phyloP scores from a whole-genome alignment of 1,140 invertebrate genomes.

The Phymorhynchus buccinoides region DNA sequence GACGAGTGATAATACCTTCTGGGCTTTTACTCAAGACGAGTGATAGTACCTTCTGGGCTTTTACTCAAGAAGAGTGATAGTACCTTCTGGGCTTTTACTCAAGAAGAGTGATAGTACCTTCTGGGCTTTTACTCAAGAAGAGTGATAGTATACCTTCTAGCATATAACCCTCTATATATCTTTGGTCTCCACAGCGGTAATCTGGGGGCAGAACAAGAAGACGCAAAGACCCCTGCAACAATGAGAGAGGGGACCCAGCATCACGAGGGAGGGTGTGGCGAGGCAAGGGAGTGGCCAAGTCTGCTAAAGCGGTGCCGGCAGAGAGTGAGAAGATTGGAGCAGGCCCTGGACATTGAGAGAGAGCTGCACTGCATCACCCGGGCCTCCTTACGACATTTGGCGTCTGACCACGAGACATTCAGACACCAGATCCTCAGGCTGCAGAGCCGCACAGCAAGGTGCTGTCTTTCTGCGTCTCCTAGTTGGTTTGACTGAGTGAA shows the following conservation, averaged over 20 bases:
- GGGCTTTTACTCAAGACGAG: no score
- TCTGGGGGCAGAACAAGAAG: neutral
- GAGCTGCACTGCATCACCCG: slow-evolving; percentile 10
- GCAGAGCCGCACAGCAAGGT: neutral
- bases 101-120: no score
- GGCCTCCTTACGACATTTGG: neutral
- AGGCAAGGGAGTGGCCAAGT: neutral
- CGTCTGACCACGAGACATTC: neutral
- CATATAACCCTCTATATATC: no score
- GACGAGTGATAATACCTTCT: no score
- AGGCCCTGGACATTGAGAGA: neutral
- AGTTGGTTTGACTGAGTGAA: no score
- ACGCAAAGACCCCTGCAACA: neutral
- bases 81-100: no score
- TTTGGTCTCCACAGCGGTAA: no score
- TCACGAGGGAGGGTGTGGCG: neutral
- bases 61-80: no score
- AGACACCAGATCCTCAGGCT: neutral
- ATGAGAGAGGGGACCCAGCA: neutral
- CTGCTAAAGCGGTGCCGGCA: neutral
- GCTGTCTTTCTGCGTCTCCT: neutral
- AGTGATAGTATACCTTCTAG: no score
- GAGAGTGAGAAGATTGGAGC: neutral
- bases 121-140: no score
- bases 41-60: no score